Percentiles rank a stretch among this genome's conserved stretches.
These are phyloP conservation scores for Neuroterus valhalla DNA, from an alignment of 1,140 invertebrate species.

Conservation along the genomic window DNA sequence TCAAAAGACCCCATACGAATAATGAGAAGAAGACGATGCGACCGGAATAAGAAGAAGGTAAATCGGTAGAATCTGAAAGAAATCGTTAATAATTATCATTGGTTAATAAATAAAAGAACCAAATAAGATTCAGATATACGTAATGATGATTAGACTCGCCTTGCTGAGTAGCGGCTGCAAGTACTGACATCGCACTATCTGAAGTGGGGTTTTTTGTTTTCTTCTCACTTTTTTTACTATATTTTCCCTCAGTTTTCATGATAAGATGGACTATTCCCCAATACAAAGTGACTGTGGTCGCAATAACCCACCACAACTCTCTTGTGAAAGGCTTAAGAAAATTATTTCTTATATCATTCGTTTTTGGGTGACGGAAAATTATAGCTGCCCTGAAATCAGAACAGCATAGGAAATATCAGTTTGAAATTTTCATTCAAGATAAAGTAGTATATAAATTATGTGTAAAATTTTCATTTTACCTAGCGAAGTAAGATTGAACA, in stretches of 20 bases:
- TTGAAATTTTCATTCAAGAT: not conserved
- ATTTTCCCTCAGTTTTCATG: conserved; percentile 47
- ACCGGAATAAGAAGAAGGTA: conserved; percentile 74
- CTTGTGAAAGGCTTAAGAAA: conserved; percentile 60
- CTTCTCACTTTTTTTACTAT: too few relatives aligned
- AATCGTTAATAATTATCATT: conserved; percentile 18
- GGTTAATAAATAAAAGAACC: conserved; percentile 20
- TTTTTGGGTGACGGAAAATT: conserved; percentile 80
- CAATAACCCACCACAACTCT: conserved; percentile 57
- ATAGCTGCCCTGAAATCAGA: conserved; percentile 76
- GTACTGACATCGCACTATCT: too few relatives aligned
- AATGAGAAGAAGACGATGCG: conserved; percentile 79
- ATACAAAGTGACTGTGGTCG: conserved; percentile 47
- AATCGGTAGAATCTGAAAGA: conserved; percentile 71
- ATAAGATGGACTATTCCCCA: conserved; percentile 49
- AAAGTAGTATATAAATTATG: conserved; percentile 32
- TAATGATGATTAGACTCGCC: conserved; percentile 60
- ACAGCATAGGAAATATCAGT: too few relatives aligned
- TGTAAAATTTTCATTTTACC: conserved; percentile 66
- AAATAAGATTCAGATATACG: conserved; percentile 12
- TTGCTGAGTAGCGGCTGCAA: too few relatives aligned
- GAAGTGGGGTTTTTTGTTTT: too few relatives aligned
- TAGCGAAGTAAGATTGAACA: conserved; percentile 77
- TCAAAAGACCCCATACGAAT: conserved; percentile 78
- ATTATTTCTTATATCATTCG: conserved; percentile 76